These are phyloP conservation scores for Oophaga pumilio DNA, from an alignment of 2,113 vertebrate genomes.

Conservation along the genomic window DNA sequence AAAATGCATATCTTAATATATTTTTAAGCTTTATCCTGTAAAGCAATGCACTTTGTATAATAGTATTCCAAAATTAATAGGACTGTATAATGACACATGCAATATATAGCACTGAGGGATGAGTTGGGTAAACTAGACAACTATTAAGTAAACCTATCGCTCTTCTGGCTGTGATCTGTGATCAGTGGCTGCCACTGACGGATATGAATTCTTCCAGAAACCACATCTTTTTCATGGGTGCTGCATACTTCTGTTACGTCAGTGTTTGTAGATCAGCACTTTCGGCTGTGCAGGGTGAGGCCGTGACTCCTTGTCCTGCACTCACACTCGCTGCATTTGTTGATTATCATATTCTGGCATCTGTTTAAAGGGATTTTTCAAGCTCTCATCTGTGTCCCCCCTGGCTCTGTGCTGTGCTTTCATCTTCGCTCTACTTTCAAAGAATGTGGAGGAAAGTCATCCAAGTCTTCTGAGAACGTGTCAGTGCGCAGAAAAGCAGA, in stretches of 20 bases:
- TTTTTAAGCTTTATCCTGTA: too few relatives aligned
- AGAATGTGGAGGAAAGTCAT: slow-evolving; percentile 5
- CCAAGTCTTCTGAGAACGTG: neutral
- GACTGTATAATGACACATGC: too few relatives aligned
- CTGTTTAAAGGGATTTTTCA: slow-evolving; percentile 39
- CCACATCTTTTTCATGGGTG: neutral
- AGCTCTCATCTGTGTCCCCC: slow-evolving; percentile 41
- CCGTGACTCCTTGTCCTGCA: neutral
- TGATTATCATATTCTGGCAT: slow-evolving; percentile 20
- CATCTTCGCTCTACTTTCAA: slow-evolving; percentile 13
- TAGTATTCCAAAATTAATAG: too few relatives aligned
- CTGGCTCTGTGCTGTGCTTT: slow-evolving; percentile 24
- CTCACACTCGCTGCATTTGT: neutral
- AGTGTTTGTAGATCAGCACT: slow-evolving; percentile 3
- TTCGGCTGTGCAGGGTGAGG: neutral
- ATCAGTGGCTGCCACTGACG: neutral
- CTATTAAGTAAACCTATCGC: neutral
- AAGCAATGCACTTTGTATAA: too few relatives aligned
- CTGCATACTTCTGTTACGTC: neutral
- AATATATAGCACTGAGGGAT: neutral
- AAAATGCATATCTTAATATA: too few relatives aligned
- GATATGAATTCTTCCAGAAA: neutral
- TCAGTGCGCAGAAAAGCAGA: neutral
- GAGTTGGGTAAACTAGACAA: neutral
- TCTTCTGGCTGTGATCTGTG: neutral